Conservation (phyloP, 2,113 vertebrate genomes). For the Chaetodon trifascialis region DNA sequence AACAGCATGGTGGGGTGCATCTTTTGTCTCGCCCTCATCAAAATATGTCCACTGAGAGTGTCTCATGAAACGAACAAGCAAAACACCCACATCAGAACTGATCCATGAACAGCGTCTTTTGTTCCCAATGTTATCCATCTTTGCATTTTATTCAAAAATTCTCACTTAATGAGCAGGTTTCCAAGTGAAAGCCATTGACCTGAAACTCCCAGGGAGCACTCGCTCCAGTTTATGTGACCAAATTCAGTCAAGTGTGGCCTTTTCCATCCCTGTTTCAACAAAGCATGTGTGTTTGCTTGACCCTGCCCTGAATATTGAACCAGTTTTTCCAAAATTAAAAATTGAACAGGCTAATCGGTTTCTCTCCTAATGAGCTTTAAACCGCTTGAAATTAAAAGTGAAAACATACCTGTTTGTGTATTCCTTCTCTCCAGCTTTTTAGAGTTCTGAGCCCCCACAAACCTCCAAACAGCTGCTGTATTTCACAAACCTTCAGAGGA, state of each 20-base stretch:
- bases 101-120: constrained; percentile 4
- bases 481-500: neutral
- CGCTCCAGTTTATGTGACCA: constrained; percentile 57
- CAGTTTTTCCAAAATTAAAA: constrained; percentile 15
- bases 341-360: constrained; percentile 1
- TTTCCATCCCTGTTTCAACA: constrained; percentile 53
- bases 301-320: constrained; percentile 27
- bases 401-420: constrained; percentile 1
- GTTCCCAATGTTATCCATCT: constrained; percentile 27
- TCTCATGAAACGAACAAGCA: neutral
- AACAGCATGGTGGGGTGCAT: constrained; percentile 8
- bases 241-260: constrained; percentile 55
- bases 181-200: constrained; percentile 57
- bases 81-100: constrained; percentile 7
- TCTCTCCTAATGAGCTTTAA: constrained; percentile 10
- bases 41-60: neutral
- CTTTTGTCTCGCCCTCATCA: constrained; percentile 4
- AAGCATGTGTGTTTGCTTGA: constrained; percentile 56
- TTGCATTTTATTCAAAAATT: constrained; percentile 42
- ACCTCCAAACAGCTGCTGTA: no score
- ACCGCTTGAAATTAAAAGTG: neutral
- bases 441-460: neutral
- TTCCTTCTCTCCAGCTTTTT: neutral
- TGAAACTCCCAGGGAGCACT: constrained; percentile 51
- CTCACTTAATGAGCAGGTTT: constrained; percentile 59